phyloP scores from a whole-genome alignment of 92 coral and sea anemone species.

The Anthopleura xanthogrammica region DNA sequence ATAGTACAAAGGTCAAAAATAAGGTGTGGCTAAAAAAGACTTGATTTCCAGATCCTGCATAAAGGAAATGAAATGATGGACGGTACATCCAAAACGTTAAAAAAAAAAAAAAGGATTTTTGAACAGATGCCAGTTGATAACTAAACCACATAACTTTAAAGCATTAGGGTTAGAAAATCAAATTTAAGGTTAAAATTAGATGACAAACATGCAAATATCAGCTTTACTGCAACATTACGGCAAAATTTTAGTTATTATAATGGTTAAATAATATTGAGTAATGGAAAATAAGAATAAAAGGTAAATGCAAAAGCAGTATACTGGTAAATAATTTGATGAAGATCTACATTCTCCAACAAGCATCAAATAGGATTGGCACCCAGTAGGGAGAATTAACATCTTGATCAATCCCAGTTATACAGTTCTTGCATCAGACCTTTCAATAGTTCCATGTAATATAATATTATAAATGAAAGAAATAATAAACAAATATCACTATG shows the following conservation, averaged over 20 bases:
- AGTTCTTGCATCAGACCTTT: neutral
- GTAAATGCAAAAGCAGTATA: neutral
- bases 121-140: conserved; percentile 29
- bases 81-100: too few species aligned
- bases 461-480: neutral
- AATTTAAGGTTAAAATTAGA: neutral
- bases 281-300: neutral
- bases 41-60: too few species aligned
- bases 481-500: neutral
- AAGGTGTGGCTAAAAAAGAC: too few species aligned
- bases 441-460: neutral
- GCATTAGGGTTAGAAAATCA: neutral
- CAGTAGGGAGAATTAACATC: neutral
- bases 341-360: neutral
- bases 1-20: too few species aligned
- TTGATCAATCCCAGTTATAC: neutral
- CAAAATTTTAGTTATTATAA: neutral
- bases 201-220: neutral
- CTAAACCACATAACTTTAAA: neutral
- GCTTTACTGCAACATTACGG: neutral
- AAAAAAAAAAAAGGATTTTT: neutral
- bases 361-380: neutral
- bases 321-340: neutral
- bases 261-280: neutral
- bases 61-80: too few species aligned